Evolutionary conservation across 2,113 vertebrate species (phyloP).

Genomic region (Cololabis saira): DNA sequence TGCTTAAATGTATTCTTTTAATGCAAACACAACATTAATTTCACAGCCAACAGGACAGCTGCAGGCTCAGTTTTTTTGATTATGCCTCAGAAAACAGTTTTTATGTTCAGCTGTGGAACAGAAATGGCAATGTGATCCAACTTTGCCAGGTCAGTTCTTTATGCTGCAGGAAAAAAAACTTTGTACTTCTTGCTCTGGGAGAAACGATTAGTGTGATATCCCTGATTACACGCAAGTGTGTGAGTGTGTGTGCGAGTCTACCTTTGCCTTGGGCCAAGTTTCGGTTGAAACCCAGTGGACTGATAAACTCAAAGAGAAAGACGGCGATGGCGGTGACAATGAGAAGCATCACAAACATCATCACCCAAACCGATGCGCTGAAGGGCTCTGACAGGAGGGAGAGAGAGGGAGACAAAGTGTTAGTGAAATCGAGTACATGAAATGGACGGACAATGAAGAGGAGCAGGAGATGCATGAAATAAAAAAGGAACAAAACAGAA

Average conservation of each 20-base stretch:
- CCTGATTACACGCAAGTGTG: slow-evolving; percentile 1
- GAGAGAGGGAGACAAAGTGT: slow-evolving; percentile 15
- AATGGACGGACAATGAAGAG: slow-evolving; percentile 10
- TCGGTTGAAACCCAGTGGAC: slow-evolving; percentile 97
- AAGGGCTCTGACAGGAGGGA: slow-evolving; percentile 87
- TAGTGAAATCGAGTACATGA: slow-evolving; percentile 34
- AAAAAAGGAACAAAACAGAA: slow-evolving; percentile 9
- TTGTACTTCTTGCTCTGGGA: slow-evolving; percentile 19
- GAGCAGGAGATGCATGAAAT: slow-evolving; percentile 24
- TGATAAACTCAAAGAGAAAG: slow-evolving; percentile 98
- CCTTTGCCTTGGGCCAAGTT: slow-evolving; percentile 97
- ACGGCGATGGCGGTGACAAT: slow-evolving; percentile 96
- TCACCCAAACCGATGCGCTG: slow-evolving; percentile 98
- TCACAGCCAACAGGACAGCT: slow-evolving; percentile 18
- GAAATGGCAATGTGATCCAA: slow-evolving; percentile 19
- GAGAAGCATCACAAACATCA: slow-evolving; percentile 99
- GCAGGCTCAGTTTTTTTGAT: slow-evolving; percentile 15
- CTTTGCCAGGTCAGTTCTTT: slow-evolving; percentile 39
- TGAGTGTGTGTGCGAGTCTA: slow-evolving; percentile 61
- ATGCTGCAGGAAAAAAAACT: slow-evolving; percentile 44
- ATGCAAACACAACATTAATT: slow-evolving; percentile 12
- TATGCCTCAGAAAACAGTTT: slow-evolving; percentile 14
- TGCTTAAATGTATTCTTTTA: neutral
- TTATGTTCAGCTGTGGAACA: slow-evolving; percentile 1
- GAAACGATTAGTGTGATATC: slow-evolving; percentile 35